Percentiles rank a stretch among this genome's conserved stretches.
These are phyloP conservation scores for Drosophila mimetica DNA, from an alignment of 2,888 invertebrate species.

Conservation along the genomic window DNA sequence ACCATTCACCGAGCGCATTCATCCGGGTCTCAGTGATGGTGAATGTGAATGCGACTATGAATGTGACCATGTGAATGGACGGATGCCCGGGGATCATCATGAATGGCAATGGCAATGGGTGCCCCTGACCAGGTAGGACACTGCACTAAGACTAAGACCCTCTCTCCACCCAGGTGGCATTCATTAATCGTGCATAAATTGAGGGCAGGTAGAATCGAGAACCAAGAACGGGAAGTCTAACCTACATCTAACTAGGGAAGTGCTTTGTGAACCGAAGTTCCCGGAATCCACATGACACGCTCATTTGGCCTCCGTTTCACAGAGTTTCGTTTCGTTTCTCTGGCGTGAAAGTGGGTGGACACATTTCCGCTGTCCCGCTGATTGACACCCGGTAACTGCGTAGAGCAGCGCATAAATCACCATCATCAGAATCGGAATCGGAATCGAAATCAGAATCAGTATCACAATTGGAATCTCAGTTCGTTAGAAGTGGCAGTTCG, in stretches of 20 bases:
- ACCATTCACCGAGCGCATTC: not conserved
- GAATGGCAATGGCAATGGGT: conserved; percentile 40
- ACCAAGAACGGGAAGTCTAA: conserved; percentile 7
- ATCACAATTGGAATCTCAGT: not conserved
- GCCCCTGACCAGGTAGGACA: conserved; percentile 34
- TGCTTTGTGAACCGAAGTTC: conserved; percentile 29
- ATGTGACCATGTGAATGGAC: conserved; percentile 28
- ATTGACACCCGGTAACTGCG: conserved; percentile 43
- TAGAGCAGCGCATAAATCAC: conserved; percentile 53
- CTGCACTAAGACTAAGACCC: conserved; percentile 15
- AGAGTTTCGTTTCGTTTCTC: no score
- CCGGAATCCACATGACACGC: conserved; percentile 53
- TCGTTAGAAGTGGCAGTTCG: conserved; percentile 31
- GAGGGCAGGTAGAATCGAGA: conserved; percentile 38
- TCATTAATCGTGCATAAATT: conserved; percentile 80
- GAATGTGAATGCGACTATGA: conserved; percentile 8
- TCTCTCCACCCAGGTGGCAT: conserved; percentile 64
- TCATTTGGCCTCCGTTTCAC: conserved; percentile 19
- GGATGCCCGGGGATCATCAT: conserved; percentile 50
- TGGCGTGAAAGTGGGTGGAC: conserved; percentile 79
- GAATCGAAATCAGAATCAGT: not conserved
- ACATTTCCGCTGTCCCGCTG: conserved; percentile 65
- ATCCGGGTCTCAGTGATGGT: not conserved
- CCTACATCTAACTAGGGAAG: conserved; percentile 26
- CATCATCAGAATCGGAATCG: conserved; percentile 16